phyloP scores from a whole-genome alignment of 2,888 invertebrate species.

The Periphyllus acericola region DNA sequence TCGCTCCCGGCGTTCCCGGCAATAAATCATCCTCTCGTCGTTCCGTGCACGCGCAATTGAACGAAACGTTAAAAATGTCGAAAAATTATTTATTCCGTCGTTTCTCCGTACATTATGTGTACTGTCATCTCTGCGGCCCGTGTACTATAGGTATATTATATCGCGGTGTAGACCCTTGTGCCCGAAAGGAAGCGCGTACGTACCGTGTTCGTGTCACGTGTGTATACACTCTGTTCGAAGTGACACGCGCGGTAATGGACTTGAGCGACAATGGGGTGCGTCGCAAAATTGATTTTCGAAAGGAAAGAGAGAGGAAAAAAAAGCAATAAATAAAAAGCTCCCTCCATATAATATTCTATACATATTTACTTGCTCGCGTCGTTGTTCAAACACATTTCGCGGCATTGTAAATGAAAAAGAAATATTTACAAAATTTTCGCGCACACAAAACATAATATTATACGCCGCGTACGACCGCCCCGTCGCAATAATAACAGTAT shows the following conservation, averaged over 20 bases:
- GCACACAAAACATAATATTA: background rate
- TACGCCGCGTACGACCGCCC: background rate
- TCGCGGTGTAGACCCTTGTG: background rate
- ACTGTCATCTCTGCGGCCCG: background rate
- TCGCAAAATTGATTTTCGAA: constrained; percentile 44
- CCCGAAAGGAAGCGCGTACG: background rate
- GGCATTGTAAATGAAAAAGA: background rate
- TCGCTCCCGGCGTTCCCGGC: too few relatives aligned
- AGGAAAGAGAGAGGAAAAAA: background rate
- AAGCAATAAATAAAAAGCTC: constrained; percentile 11
- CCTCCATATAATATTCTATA: too few relatives aligned
- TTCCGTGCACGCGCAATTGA: background rate
- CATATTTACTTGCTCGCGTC: background rate
- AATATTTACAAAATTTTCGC: background rate
- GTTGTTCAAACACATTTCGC: background rate
- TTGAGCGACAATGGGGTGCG: background rate
- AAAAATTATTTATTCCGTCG: background rate
- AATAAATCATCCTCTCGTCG: background rate
- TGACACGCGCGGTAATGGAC: constrained; percentile 39
- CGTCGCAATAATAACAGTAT: too few relatives aligned
- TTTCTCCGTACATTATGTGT: background rate
- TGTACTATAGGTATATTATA: background rate
- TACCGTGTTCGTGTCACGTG: constrained; percentile 22
- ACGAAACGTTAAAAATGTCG: background rate
- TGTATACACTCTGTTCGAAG: constrained; percentile 16